A percentile compares a stretch with the other conserved stretches of the same genome.
These are phyloP conservation scores for Dendroctonus valens DNA, from an alignment of 1,140 invertebrate genomes.

Conservation along the genomic window DNA sequence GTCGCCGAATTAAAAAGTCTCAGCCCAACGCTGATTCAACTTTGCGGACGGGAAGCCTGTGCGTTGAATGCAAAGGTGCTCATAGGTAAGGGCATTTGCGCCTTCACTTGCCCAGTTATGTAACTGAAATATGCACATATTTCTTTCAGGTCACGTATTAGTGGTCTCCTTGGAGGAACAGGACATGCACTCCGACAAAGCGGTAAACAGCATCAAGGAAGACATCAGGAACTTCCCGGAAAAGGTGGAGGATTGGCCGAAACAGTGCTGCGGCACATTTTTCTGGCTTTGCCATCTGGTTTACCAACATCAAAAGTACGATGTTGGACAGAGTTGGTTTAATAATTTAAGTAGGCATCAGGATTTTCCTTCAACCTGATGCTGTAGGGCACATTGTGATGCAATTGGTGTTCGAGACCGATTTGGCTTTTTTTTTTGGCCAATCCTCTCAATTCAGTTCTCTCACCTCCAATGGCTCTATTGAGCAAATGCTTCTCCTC, in stretches of 20 bases:
- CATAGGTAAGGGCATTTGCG: no score
- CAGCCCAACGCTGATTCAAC: no score
- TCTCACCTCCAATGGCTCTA: no score
- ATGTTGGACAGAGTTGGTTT: background rate
- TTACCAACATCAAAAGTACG: slow-evolving; percentile 12
- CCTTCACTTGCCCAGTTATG: no score
- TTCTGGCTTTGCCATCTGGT: slow-evolving; percentile 16
- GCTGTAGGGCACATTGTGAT: slow-evolving; percentile 65
- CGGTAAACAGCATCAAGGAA: background rate
- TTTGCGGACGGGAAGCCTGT: no score
- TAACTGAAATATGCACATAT: no score
- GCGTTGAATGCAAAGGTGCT: no score
- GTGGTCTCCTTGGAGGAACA: background rate
- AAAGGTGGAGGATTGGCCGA: background rate
- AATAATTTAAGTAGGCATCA: slow-evolving; percentile 1
- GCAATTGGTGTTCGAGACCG: slow-evolving; percentile 55
- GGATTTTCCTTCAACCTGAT: no score
- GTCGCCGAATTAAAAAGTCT: no score
- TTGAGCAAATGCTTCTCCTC: no score
- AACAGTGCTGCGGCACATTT: slow-evolving; percentile 6
- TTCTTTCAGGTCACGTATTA: no score
- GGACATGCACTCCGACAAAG: background rate
- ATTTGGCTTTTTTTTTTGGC: slow-evolving; percentile 51
- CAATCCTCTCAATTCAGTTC: background rate
- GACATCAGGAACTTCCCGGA: background rate